Evolutionary conservation across 2,888 invertebrate genomes (phyloP).

Genomic region (Cryptus armator): DNA sequence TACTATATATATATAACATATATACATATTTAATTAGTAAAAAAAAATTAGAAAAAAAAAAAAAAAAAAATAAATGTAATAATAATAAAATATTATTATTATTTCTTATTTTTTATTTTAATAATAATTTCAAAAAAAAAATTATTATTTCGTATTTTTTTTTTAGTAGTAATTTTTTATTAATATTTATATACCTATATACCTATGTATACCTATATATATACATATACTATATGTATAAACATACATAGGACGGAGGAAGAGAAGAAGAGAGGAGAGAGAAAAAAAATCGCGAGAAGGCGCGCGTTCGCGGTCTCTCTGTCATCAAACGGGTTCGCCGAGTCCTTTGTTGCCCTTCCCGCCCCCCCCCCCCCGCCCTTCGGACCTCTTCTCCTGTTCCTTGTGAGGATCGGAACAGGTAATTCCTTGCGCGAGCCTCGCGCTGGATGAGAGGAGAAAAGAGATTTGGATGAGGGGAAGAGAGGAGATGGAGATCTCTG

Average conservation of each 20-base stretch:
- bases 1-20: not conserved
- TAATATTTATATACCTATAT: too few species aligned
- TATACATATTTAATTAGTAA: too few species aligned
- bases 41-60: too few species aligned
- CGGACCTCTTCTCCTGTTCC: conserved; percentile 50
- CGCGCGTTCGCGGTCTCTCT: conserved; percentile 55
- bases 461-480: conserved; percentile 2
- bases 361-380: conserved; percentile 29
- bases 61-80: not conserved
- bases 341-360: conserved; percentile 62
- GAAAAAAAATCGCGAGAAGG: conserved; percentile 16
- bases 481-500: conserved; percentile 8
- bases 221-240: too few species aligned
- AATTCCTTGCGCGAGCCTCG: not conserved
- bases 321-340: conserved; percentile 69
- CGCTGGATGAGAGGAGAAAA: conserved; percentile 4
- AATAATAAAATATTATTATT: too few species aligned
- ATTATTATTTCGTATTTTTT: too few species aligned
- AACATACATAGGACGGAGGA: not conserved
- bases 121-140: too few species aligned
- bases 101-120: too few species aligned
- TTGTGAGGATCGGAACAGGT: conserved; percentile 34
- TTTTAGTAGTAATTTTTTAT: too few species aligned
- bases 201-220: too few species aligned
- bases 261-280: conserved; percentile 22